Conservation (phyloP, 2,113 vertebrate genomes). For the Isichthys henryi region DNA sequence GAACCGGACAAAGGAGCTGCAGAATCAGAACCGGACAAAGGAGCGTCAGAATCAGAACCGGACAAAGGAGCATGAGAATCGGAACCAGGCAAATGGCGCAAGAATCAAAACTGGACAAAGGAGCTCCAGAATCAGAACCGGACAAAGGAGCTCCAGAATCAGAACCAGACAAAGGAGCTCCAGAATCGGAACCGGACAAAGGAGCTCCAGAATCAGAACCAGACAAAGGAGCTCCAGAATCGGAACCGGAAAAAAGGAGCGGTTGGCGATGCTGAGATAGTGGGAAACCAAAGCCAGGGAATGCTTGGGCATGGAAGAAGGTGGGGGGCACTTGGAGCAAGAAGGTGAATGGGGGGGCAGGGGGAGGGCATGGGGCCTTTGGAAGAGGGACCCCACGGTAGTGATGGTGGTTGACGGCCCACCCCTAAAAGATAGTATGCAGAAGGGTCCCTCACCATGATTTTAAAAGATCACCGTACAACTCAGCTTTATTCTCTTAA, state of each 20-base stretch:
- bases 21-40: background rate
- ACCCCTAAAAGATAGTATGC: background rate
- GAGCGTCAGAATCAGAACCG: too few relatives aligned
- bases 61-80: too few relatives aligned
- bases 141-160: too few relatives aligned
- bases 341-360: background rate
- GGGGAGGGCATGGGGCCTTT: background rate
- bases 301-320: constrained; percentile 2
- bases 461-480: background rate
- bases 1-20: background rate
- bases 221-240: too few relatives aligned
- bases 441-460: background rate
- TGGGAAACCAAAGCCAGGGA: constrained; percentile 5
- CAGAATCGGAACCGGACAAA: too few relatives aligned
- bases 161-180: too few relatives aligned
- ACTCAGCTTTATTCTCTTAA: background rate
- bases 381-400: background rate
- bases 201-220: too few relatives aligned
- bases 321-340: background rate
- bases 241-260: background rate
- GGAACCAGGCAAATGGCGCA: background rate
- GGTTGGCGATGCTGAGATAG: background rate
- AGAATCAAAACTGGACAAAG: too few relatives aligned
- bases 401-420: background rate
- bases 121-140: too few relatives aligned